Conservation (phyloP, 2,888 invertebrate species). For the Nebria salina region DNA sequence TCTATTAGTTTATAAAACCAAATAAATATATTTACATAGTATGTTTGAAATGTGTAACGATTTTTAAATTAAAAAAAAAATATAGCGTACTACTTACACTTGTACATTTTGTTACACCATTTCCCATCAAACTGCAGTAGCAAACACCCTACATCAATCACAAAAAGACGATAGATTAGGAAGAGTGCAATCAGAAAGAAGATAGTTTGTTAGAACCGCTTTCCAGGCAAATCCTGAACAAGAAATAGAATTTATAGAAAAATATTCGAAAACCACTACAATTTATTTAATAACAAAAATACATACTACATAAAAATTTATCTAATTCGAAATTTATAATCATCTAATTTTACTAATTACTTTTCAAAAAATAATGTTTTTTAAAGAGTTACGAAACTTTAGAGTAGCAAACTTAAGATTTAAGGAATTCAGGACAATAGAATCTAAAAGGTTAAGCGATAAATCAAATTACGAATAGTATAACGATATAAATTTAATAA, state of each 20-base stretch:
- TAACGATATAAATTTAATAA: neutral
- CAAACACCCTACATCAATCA: neutral
- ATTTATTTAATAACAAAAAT: no score
- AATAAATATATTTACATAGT: no score
- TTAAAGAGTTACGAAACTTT: no score
- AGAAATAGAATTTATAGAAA: neutral
- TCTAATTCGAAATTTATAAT: no score
- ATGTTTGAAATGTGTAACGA: no score
- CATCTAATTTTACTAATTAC: no score
- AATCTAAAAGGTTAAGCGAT: no score
- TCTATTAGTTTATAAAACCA: no score
- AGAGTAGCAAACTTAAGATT: no score
- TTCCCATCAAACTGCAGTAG: neutral
- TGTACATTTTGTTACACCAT: neutral
- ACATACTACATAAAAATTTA: no score
- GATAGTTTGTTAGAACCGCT: neutral
- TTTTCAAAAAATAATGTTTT: no score
- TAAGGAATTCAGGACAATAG: no score
- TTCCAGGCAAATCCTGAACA: neutral
- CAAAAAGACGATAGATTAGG: neutral
- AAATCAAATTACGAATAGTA: neutral
- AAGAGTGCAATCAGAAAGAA: neutral
- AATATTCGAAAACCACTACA: neutral
- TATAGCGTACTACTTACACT: neutral
- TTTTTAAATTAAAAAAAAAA: neutral